Conservation (phyloP, 2,797 vertebrate genomes). For the Momotus momota region DNA sequence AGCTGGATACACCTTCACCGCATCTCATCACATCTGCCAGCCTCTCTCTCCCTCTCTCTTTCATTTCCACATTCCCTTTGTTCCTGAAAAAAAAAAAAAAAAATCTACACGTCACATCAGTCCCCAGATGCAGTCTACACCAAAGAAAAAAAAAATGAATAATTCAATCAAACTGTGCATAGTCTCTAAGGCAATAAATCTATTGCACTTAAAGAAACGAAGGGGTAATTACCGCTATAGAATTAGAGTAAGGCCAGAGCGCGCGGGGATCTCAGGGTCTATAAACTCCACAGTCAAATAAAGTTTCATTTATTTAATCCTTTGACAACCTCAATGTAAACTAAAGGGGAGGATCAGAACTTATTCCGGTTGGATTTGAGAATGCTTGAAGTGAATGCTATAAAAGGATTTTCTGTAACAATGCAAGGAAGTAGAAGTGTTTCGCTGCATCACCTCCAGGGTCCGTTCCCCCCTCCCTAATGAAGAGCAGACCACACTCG, state of each 20-base stretch:
- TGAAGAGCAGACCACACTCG: conserved; percentile 54
- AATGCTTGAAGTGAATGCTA: conserved; percentile 63
- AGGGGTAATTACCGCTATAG: conserved; percentile 80
- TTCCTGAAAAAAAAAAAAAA: conserved; percentile 81
- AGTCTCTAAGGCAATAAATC: conserved; percentile 85
- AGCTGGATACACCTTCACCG: conserved; percentile 88
- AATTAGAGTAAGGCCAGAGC: conserved; percentile 81
- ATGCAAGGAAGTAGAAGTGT: conserved; percentile 62
- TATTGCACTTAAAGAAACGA: conserved; percentile 83
- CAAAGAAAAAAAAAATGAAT: conserved; percentile 87
- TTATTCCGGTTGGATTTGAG: conserved; percentile 55
- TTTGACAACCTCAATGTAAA: conserved; percentile 73
- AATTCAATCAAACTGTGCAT: conserved; percentile 87
- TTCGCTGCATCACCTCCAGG: conserved; percentile 70
- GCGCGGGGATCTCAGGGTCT: conserved; percentile 66
- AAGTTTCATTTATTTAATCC: conserved; percentile 80
- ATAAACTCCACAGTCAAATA: conserved; percentile 77
- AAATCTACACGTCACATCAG: conserved; percentile 88
- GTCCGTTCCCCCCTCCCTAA: conserved; percentile 65
- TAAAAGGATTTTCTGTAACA: conserved; percentile 38
- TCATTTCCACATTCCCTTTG: conserved; percentile 90
- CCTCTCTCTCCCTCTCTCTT: conserved; percentile 87
- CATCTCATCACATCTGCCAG: conserved; percentile 89
- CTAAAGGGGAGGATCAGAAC: conserved; percentile 69
- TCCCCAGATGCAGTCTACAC: conserved; percentile 87